Evolutionary conservation across 2,113 vertebrate species (phyloP).

Genomic region (Perca schrenkii): DNA sequence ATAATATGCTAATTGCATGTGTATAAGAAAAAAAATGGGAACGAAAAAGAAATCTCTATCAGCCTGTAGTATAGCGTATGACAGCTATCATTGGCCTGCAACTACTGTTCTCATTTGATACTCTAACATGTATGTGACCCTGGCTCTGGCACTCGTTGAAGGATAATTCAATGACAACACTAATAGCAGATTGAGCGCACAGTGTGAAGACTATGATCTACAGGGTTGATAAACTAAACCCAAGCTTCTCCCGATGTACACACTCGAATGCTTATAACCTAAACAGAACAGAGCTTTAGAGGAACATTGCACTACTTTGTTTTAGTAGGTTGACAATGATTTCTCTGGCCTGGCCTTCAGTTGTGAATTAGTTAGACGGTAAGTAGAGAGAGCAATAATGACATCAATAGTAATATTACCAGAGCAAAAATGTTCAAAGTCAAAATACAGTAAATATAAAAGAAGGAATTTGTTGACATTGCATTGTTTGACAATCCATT

Average conservation of each 20-base stretch:
- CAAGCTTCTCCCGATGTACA: neutral
- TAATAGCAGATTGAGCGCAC: slow-evolving; percentile 19
- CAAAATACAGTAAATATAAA: neutral
- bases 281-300: neutral
- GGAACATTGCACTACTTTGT: neutral
- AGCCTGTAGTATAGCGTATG: neutral
- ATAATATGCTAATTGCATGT: neutral
- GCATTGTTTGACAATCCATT: neutral
- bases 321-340: no score
- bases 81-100: slow-evolving; percentile 18
- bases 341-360: neutral
- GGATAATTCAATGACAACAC: slow-evolving; percentile 69
- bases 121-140: slow-evolving; percentile 30
- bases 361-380: neutral
- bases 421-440: neutral
- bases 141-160: slow-evolving; percentile 44
- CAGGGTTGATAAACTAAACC: slow-evolving; percentile 5
- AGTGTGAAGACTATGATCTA: slow-evolving; percentile 43
- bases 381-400: neutral
- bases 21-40: neutral
- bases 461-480: neutral
- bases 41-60: neutral
- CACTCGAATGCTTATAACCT: neutral
- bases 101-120: slow-evolving; percentile 43
- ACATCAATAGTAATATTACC: neutral